Evolutionary conservation across 2,797 vertebrate species (phyloP).

Genomic region (Enteromius afrohamiltoni): DNA sequence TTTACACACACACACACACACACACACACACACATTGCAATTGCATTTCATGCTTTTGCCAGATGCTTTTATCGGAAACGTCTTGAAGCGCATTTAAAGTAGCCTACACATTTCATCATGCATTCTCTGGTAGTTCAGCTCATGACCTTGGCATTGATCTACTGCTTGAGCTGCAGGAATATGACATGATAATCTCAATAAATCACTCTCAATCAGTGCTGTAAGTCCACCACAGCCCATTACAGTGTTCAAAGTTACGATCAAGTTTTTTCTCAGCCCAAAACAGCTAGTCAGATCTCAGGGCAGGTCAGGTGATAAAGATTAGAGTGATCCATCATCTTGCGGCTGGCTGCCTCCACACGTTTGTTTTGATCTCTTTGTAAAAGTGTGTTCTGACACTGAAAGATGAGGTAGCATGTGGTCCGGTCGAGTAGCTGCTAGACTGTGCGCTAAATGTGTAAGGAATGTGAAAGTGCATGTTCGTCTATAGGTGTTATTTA

Average conservation of each 20-base stretch:
- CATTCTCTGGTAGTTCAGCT: not conserved
- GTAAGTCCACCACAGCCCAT: not conserved
- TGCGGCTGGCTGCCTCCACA: conserved; percentile 70
- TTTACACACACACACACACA: too few relatives aligned
- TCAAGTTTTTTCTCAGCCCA: conserved; percentile 32
- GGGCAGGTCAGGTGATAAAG: conserved; percentile 64
- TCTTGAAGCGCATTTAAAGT: not conserved
- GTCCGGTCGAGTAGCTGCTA: conserved; percentile 40
- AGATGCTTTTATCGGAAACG: not conserved
- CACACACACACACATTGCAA: too few relatives aligned
- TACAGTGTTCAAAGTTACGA: not conserved
- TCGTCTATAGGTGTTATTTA: conserved; percentile 23
- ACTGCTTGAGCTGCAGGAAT: not conserved
- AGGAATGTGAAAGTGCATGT: conserved; percentile 7
- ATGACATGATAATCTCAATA: not conserved
- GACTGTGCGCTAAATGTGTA: conserved; percentile 12
- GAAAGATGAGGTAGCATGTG: conserved; percentile 78
- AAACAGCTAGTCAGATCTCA: conserved; percentile 61
- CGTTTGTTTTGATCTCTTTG: conserved; percentile 81
- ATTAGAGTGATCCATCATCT: conserved; percentile 77
- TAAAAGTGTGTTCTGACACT: conserved; percentile 72
- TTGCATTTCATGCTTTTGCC: not conserved
- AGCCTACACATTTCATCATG: not conserved
- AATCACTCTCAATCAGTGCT: not conserved
- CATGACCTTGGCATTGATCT: not conserved